Evolutionary conservation across 2,888 invertebrate genomes (phyloP), one percentile per base, ranked within the genome.

Genomic region (Lithophane socia): DNA sequence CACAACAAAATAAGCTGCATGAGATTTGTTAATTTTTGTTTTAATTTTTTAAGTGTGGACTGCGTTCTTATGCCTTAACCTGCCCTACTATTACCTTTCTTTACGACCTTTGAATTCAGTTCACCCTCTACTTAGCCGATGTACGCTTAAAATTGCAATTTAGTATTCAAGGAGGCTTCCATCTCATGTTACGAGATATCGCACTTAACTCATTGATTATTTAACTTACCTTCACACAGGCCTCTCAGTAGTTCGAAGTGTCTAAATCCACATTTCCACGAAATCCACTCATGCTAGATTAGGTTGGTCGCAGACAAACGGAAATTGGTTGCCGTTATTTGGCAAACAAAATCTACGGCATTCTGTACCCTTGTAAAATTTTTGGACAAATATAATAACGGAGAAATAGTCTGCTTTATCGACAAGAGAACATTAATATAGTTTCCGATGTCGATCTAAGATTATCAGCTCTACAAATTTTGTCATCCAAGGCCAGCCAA

Each of bases 171-270:
- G 3, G 9, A 68, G 65, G 64, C 65, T 73, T 44, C 76, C 66
- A 65, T 52, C 73, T 78, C 66, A 65, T 79, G 72, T 80, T 82
- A 84, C 76, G 76, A 71, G 77, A 82, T 71, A 80, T 70, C 70
- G 77, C 77, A 81, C 84, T 83, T 81, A 80, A 60, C 72, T 63
- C 82, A 77, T 88, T 61, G 66, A 86, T 88, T 86, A 88, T 86
- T 87, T 77, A 86, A 70, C 73, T 69, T 63, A 64, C 67, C 73
- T 78, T 69, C n/a, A 52, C 73, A 68, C 54, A 61, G 61, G 24
- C 69, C 42, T 58, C 69, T 54, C 69, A 56, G 63, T 80, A 84
- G 74, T 52, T 64, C 73, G 75, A 73, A 83, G 56, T 42, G 13
- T 24, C 52, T 79, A 66, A n/a, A 72, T 65, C 52, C 49, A 68